Percentiles rank a stretch among this genome's conserved stretches.
These are phyloP conservation scores for Mustela nigripes DNA, from an alignment of 2,113 vertebrate genomes.

Conservation along the genomic window DNA sequence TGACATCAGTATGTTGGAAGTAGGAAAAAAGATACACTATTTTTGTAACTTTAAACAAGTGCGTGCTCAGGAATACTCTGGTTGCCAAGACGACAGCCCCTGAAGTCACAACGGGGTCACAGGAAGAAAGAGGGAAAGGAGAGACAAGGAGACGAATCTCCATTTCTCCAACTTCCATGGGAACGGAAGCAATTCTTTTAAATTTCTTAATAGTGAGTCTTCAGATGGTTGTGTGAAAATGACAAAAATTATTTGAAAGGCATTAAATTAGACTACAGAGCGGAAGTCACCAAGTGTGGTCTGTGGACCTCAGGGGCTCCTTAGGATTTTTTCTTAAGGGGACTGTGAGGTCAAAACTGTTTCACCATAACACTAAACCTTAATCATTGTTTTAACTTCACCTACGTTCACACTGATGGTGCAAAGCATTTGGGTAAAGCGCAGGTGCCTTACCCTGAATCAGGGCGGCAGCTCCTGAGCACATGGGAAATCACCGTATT, in stretches of 20 bases:
- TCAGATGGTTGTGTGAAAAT: neutral
- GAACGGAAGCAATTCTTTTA: neutral
- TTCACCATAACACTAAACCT: neutral
- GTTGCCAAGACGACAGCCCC: too few relatives aligned
- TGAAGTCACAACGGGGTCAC: too few relatives aligned
- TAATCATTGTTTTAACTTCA: too few relatives aligned
- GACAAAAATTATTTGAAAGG: neutral
- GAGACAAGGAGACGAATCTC: rapidly evolving
- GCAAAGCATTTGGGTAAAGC: rapidly evolving
- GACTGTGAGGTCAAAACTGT: neutral
- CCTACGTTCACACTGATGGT: too few relatives aligned
- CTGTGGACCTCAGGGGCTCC: too few relatives aligned
- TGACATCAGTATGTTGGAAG: neutral
- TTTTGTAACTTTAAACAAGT: neutral
- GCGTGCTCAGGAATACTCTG: rapidly evolving
- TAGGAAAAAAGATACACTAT: neutral
- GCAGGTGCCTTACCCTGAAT: rapidly evolving
- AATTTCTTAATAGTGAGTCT: neutral
- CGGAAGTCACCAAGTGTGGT: too few relatives aligned
- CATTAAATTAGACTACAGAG: neutral
- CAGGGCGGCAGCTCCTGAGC: neutral
- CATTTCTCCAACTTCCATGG: neutral
- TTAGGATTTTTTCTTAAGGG: too few relatives aligned
- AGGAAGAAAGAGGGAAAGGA: too few relatives aligned
- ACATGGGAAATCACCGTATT: too few relatives aligned